These are phyloP conservation scores for Ceratosolen fusciceps DNA, from an alignment of 1,140 invertebrate genomes.

Conservation along the genomic window DNA sequence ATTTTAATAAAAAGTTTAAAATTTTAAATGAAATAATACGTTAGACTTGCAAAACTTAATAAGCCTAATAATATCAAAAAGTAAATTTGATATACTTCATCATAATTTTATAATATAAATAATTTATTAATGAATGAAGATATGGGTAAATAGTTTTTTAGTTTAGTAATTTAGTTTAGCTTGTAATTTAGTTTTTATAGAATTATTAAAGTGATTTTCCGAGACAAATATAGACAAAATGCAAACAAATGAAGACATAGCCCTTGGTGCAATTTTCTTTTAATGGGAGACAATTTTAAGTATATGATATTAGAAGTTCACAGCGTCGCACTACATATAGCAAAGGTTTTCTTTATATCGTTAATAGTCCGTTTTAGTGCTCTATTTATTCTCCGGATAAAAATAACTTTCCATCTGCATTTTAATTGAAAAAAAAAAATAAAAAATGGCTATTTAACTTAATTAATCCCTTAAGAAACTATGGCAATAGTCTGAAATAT, in stretches of 20 bases:
- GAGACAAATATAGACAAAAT: neutral
- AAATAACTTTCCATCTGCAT: constrained; percentile 25
- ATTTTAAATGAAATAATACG: too few relatives aligned
- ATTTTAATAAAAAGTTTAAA: too few relatives aligned
- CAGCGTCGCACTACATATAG: neutral
- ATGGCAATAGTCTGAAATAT: too few relatives aligned
- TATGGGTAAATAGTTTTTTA: too few relatives aligned
- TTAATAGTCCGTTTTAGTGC: neutral
- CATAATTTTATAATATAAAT: too few relatives aligned
- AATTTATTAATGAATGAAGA: too few relatives aligned
- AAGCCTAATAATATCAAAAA: too few relatives aligned
- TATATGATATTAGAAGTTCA: neutral
- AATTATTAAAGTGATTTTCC: too few relatives aligned
- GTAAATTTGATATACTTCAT: too few relatives aligned
- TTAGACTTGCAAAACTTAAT: too few relatives aligned
- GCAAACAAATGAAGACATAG: neutral
- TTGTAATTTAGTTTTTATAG: too few relatives aligned
- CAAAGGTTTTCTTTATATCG: constrained; percentile 13
- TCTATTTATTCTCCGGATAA: constrained; percentile 18
- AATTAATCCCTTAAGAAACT: neutral
- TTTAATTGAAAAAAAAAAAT: constrained; percentile 23
- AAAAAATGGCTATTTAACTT: neutral
- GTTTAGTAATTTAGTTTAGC: too few relatives aligned
- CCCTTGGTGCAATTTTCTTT: neutral
- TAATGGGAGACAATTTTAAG: neutral